Evolutionary conservation across 1,140 invertebrate species (phyloP).

Genomic region (Adelges cooleyi): DNA sequence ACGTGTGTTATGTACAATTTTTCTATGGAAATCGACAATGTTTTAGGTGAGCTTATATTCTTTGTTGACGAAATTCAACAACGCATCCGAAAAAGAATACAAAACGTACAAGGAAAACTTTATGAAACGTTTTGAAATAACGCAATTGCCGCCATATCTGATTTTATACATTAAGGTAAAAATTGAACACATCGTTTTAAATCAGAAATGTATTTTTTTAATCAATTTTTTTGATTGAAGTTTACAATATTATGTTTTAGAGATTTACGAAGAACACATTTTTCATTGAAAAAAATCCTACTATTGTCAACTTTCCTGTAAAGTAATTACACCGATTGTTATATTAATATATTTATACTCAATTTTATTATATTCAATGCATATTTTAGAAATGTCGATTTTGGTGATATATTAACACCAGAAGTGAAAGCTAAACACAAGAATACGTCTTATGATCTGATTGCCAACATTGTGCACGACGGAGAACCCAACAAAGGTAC

Average conservation of each 20-base stretch:
- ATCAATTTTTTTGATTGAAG: neutral
- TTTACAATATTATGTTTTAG: conserved; percentile 40
- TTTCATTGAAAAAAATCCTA: conserved; percentile 98
- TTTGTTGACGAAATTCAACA: conserved; percentile 92
- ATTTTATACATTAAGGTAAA: conserved; percentile 87
- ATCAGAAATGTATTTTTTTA: neutral
- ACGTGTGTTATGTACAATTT: neutral
- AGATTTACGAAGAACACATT: conserved; percentile 98
- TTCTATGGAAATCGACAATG: conserved; percentile 29
- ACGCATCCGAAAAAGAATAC: conserved; percentile 90
- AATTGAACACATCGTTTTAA: neutral
- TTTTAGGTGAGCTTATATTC: conserved; percentile 82
- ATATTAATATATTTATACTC: neutral
- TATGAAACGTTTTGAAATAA: conserved; percentile 93
- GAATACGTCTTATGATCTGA: conserved; percentile 84
- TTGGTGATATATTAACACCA: conserved; percentile 85
- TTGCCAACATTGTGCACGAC: conserved; percentile 97
- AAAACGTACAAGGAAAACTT: conserved; percentile 99
- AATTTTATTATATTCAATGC: conserved; percentile 28
- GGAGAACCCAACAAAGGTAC: conserved; percentile 88
- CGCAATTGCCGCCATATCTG: conserved; percentile 86
- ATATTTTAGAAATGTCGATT: conserved; percentile 77
- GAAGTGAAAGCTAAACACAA: conserved; percentile 68
- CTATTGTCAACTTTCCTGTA: conserved; percentile 98
- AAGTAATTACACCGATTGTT: conserved; percentile 61